Base-by-base conservation (phyloP, 2,113 vertebrate genomes). In the Opisthocomus hoazin region DNA sequence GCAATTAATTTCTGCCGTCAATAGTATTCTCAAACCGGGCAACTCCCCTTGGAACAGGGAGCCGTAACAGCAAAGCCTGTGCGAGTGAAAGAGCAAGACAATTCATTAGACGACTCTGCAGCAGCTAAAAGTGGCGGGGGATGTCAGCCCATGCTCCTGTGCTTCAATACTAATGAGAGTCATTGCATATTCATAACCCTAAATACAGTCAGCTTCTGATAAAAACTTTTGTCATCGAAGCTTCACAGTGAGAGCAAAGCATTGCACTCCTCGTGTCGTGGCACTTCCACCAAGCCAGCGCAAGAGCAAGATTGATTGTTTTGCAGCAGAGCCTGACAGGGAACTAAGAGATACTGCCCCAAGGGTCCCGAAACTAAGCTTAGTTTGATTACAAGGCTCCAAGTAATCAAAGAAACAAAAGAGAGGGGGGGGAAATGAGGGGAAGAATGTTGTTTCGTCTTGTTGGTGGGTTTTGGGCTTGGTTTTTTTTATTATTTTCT, bases 251-350 rank as follows among this genome's bases (percentile, higher is more conserved):
- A 98, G 96, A 98, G 98, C 95, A 98, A 97, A 98, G 97, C 95
- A 77, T 64, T 57, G 92, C 96, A 84, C 91, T 97, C 92, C 98
- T 97, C 91, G 45, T 98, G 97, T 98, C 96, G 80, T 96, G 97
- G 97, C 97, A 97, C 97, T 98, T 98, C 97, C 97, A 95, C 98
- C 98, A 98, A 98, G 97, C 96, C 94, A 96, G 96, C 24, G 54
- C 94, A 77, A 97, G 98, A 98, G 96, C 97, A 98, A 99, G 99
- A 99, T 99, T 98, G 99, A 99, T 99, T 99, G 99, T 99, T 99
- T 99, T 98, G 98, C 99, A 98, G 98, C 64, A 34, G 97, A 98
- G 98, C 97, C 98, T 99, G 99, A 99, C 98, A 98, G 98, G 96
- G 98, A 99, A 98, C 98, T 98, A 98, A 98, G 98, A 98, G 98